Percentiles rank a stretch among this genome's conserved stretches.
These are phyloP conservation scores for Lucinisca nassula DNA, from an alignment of 2,888 invertebrate species.

Conservation along the genomic window DNA sequence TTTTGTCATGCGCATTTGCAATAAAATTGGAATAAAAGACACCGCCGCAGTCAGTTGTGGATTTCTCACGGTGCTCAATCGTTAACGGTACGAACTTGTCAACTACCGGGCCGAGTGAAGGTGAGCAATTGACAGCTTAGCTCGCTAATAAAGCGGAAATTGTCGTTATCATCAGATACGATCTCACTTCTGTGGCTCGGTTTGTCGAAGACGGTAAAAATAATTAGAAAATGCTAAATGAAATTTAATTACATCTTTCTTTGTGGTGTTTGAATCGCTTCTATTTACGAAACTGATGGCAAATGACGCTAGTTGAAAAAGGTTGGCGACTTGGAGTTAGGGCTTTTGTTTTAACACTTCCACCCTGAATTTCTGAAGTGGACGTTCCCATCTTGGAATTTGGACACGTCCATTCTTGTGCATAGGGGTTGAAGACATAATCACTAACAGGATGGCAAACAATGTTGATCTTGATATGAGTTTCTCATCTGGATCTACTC, in stretches of 20 bases:
- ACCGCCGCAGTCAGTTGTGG: background rate
- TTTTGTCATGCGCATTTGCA: too few relatives aligned
- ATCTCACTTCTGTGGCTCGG: background rate
- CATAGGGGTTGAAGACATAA: too few relatives aligned
- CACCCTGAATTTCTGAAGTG: too few relatives aligned
- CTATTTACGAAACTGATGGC: background rate
- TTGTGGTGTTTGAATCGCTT: background rate
- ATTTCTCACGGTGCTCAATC: background rate
- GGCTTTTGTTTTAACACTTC: too few relatives aligned
- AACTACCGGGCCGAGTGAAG: background rate
- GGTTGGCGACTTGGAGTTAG: too few relatives aligned
- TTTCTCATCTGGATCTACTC: too few relatives aligned
- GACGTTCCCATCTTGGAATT: too few relatives aligned
- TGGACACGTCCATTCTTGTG: too few relatives aligned
- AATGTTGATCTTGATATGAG: too few relatives aligned
- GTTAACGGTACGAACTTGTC: background rate
- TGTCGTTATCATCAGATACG: background rate
- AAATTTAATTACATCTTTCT: constrained; percentile 1
- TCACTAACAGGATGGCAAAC: too few relatives aligned
- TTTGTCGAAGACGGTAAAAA: background rate
- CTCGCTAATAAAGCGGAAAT: constrained; percentile 1
- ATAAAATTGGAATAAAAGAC: background rate
- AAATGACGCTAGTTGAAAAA: background rate
- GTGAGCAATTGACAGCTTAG: constrained; percentile 3
- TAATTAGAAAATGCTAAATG: background rate